Conservation (phyloP, 2,113 vertebrate species). For the Phylloscopus whistleri region DNA sequence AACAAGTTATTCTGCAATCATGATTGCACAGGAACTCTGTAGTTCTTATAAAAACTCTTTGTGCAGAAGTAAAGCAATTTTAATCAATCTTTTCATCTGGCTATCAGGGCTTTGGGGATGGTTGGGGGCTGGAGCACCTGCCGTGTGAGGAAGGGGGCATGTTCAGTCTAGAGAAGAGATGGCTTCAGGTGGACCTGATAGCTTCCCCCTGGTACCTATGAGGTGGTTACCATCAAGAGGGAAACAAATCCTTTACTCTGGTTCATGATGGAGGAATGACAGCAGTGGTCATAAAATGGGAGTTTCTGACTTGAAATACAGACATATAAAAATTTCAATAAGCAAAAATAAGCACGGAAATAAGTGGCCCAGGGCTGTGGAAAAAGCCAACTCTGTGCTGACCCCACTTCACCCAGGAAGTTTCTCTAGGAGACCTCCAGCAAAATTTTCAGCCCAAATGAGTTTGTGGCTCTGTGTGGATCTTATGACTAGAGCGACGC, state of each 20-base stretch:
- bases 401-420: background rate
- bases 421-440: background rate
- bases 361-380: background rate
- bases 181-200: background rate
- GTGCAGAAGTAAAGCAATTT: background rate
- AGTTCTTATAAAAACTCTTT: background rate
- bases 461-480: background rate
- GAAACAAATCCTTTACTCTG: background rate
- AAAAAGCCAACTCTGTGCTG: background rate
- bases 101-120: background rate
- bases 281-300: background rate
- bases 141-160: background rate
- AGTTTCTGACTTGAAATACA: background rate
- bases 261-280: background rate
- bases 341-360: background rate
- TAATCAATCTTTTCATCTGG: background rate
- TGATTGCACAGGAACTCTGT: background rate
- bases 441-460: background rate
- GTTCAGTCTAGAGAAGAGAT: background rate
- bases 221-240: background rate
- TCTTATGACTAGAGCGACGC: background rate
- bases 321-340: background rate
- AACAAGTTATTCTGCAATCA: background rate
- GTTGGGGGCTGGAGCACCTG: background rate
- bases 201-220: background rate